Percentiles rank a stretch among this genome's conserved stretches.
Conservation (phyloP, 2,113 vertebrate genomes). For the Hystrix cristata region DNA sequence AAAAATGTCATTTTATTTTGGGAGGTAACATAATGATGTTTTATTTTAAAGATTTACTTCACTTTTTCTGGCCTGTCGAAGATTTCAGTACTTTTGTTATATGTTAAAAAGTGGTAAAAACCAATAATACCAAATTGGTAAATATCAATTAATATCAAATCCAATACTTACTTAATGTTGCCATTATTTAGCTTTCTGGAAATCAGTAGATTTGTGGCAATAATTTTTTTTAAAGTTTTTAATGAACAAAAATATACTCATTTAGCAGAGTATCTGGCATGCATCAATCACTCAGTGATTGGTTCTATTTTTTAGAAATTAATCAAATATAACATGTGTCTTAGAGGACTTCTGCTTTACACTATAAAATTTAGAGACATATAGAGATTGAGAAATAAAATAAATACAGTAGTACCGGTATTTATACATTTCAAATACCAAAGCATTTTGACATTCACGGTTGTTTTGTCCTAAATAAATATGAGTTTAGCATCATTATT, state of each 20-base stretch:
- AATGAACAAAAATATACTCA: neutral
- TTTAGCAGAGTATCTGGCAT: neutral
- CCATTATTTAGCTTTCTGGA: neutral
- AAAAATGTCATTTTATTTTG: neutral
- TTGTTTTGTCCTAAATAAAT: neutral
- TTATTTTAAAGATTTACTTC: neutral
- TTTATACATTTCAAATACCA: neutral
- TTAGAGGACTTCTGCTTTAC: neutral
- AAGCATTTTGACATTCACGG: neutral
- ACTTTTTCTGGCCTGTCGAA: neutral
- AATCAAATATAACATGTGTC: neutral
- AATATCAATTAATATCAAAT: neutral
- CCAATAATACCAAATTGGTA: too few relatives aligned
- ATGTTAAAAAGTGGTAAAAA: neutral
- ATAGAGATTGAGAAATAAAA: neutral
- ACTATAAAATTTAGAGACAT: neutral
- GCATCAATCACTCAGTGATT: neutral
- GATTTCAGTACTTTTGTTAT: neutral
- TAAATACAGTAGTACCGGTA: neutral
- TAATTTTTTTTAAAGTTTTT: neutral
- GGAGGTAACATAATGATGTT: neutral
- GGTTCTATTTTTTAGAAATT: neutral
- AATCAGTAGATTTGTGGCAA: neutral
- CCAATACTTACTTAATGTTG: neutral
- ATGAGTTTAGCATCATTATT: neutral